Conservation (phyloP, 2,888 invertebrate species). For the Idaea straminata region DNA sequence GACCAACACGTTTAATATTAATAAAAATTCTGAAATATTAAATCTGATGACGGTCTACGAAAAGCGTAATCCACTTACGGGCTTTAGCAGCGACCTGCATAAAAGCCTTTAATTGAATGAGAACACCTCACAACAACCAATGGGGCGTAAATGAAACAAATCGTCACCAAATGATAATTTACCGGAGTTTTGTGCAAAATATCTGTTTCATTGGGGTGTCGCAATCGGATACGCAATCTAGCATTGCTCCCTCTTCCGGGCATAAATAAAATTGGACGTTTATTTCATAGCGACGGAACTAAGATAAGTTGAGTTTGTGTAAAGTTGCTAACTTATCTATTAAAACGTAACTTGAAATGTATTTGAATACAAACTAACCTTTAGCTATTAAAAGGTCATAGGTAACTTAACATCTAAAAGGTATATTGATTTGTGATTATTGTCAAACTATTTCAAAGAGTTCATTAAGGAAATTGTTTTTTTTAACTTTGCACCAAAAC, state of each 20-base stretch:
- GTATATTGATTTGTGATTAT: neutral
- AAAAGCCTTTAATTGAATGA: conserved; percentile 42
- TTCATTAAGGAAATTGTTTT: too few relatives aligned
- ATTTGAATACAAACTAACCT: neutral
- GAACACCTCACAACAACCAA: conserved; percentile 44
- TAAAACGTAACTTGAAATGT: neutral
- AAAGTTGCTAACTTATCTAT: conserved; percentile 27
- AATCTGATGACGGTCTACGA: conserved; percentile 7
- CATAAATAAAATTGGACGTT: conserved; percentile 72
- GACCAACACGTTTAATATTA: neutral
- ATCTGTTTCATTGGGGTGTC: conserved; percentile 63
- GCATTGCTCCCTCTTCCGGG: conserved; percentile 61
- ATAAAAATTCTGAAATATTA: neutral
- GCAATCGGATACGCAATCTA: conserved; percentile 64
- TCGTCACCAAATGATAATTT: conserved; percentile 63
- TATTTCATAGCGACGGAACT: conserved; percentile 72
- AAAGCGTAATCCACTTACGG: conserved; percentile 18
- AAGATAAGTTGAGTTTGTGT: conserved; percentile 62
- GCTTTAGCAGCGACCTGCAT: conserved; percentile 10
- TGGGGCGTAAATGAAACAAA: conserved; percentile 59
- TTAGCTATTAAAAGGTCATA: neutral
- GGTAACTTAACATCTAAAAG: neutral
- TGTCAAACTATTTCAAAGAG: neutral
- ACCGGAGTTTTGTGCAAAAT: conserved; percentile 58
- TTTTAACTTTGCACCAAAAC: too few relatives aligned